Evolutionary conservation across 2,113 vertebrate genomes (phyloP), one percentile per base, ranked within the genome.

Genomic region (Oenanthe melanoleuca): DNA sequence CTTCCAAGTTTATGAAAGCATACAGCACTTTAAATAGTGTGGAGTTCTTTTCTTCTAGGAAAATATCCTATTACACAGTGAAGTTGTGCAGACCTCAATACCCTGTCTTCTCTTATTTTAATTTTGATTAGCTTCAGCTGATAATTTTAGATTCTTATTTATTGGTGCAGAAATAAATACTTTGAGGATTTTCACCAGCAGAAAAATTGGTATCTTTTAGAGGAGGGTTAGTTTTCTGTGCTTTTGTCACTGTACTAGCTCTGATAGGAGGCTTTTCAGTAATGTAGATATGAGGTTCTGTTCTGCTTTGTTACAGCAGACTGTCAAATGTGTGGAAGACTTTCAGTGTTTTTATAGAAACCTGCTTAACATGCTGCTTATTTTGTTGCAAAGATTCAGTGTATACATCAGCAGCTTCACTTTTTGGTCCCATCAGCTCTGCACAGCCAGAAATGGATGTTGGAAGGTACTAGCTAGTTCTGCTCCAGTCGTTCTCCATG

Each of bases 11-110:
- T 72, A 17, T 80, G 78, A 78, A 92, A 81, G 45, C 44, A 86
- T 89, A 65, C 93, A 79, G 34, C 28, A 77, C 61, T 94, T 34
- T 6, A 78, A 94, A 70, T 74, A 59, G 52, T 92, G 49, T 33
- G 25, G 40, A 57, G 42, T 81, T 89, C 67, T 92, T 94, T 93
- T 89, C 57, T 88, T 86, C 55, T 42, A 25, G 44, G 25, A 88
- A 80, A 84, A 82, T 92, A 94, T 87, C 92, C 70, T 90, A 34
- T 95, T 96, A 92, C 29, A 78, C 71, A 66, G 70, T 44, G 77
- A 67, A 86, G 47, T 69, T 88, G 53, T 82, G 66, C 60, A 77
- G 95, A 40, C 56, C 38, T 80, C 72, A 73, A 4, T 87, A 85
- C 66, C 38, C 6, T 26, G 29, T 70, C 63, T 87, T 92, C 84